Conservation (phyloP, 1,140 invertebrate species). For the Planococcus citri region DNA sequence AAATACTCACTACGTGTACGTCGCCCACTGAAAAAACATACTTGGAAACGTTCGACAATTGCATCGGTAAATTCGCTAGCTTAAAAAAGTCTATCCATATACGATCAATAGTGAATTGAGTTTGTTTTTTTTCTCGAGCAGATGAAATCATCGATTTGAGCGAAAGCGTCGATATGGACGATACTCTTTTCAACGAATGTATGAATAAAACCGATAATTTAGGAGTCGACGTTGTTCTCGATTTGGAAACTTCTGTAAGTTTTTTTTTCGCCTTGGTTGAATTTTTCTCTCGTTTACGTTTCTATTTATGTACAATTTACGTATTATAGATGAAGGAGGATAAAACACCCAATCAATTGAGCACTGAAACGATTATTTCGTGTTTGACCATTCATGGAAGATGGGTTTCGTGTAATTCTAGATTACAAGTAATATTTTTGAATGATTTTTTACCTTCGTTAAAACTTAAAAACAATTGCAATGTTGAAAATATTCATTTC, state of each 20-base stretch:
- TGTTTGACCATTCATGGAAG: slow-evolving; percentile 38
- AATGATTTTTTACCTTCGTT: background rate
- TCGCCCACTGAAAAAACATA: slow-evolving; percentile 35
- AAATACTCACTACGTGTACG: slow-evolving; percentile 36
- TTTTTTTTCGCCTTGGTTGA: too few relatives aligned
- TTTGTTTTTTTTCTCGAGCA: background rate
- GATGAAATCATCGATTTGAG: background rate
- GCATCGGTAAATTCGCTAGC: slow-evolving; percentile 33
- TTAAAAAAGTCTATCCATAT: too few relatives aligned
- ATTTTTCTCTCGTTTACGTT: too few relatives aligned
- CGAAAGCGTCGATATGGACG: slow-evolving; percentile 29
- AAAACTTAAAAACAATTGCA: too few relatives aligned
- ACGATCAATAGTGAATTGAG: too few relatives aligned
- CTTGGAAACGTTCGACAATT: slow-evolving; percentile 33
- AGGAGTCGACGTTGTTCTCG: slow-evolving; percentile 39
- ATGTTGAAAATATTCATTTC: too few relatives aligned
- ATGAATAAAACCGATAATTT: slow-evolving; percentile 39
- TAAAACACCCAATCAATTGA: background rate
- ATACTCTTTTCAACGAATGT: slow-evolving; percentile 33
- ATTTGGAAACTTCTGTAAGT: slow-evolving; percentile 34
- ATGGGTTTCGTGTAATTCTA: slow-evolving; percentile 38
- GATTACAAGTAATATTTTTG: slow-evolving; percentile 35
- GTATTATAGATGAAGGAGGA: background rate
- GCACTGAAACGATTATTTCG: slow-evolving; percentile 33
- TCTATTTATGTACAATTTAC: background rate